phyloP scores from a whole-genome alignment of 2,888 invertebrate genomes.

The Drosophila ochracea region DNA sequence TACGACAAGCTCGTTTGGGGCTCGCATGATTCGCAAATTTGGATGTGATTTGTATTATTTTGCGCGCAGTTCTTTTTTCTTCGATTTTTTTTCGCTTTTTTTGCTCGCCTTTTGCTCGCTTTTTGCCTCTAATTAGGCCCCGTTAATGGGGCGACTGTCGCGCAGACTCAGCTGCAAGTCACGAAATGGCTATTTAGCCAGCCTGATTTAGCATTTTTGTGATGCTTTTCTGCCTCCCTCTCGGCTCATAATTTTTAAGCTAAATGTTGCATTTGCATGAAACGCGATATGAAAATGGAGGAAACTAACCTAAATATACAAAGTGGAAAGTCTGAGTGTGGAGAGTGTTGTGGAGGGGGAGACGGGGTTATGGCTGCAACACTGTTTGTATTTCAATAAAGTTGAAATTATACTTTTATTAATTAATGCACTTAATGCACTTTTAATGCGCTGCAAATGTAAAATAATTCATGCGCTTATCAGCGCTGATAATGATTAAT shows the following conservation, averaged over 20 bases:
- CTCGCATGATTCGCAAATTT: slow-evolving; percentile 68
- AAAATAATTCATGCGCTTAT: slow-evolving; percentile 76
- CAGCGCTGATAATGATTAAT: slow-evolving; percentile 75
- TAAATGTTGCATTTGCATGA: slow-evolving; percentile 75
- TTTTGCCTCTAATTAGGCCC: slow-evolving; percentile 65
- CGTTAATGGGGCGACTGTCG: slow-evolving; percentile 67
- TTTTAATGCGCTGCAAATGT: slow-evolving; percentile 74
- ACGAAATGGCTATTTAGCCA: slow-evolving; percentile 72
- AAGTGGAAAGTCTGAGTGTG: slow-evolving; percentile 6
- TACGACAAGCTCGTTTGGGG: slow-evolving; percentile 21
- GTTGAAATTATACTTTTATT: slow-evolving; percentile 49
- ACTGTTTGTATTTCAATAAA: slow-evolving; percentile 17
- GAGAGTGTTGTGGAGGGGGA: background rate
- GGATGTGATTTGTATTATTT: slow-evolving; percentile 64
- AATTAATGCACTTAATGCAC: slow-evolving; percentile 76
- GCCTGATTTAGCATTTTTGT: slow-evolving; percentile 66
- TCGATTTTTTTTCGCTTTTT: slow-evolving; percentile 6
- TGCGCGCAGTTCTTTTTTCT: slow-evolving; percentile 28
- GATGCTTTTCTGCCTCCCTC: slow-evolving; percentile 27
- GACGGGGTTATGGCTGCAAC: background rate
- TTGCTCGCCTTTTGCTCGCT: slow-evolving; percentile 9
- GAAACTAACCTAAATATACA: slow-evolving; percentile 10
- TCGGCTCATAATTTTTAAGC: slow-evolving; percentile 48
- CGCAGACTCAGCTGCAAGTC: slow-evolving; percentile 77
- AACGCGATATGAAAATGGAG: slow-evolving; percentile 52